Percentiles rank a stretch among this genome's conserved stretches.
phyloP scores from a whole-genome alignment of 2,888 invertebrate species.

The Thymelicus acteon region DNA sequence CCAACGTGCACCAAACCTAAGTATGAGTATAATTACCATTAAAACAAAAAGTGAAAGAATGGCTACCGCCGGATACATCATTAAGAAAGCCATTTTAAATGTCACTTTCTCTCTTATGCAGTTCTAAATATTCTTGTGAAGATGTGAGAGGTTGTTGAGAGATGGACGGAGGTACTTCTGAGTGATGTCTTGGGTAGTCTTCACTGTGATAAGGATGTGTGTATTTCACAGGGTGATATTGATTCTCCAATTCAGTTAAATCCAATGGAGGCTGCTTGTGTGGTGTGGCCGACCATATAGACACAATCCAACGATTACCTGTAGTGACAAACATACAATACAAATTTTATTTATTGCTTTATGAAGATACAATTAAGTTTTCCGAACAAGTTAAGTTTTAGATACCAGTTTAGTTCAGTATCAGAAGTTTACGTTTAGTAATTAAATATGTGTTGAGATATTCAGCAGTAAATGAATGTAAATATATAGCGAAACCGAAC shows the following conservation, averaged over 20 bases:
- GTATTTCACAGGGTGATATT: conserved; percentile 61
- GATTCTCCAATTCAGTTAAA: conserved; percentile 88
- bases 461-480: neutral
- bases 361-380: too few relatives aligned
- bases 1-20: conserved; percentile 89
- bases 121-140: conserved; percentile 84
- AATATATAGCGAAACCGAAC: conserved; percentile 63
- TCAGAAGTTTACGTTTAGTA: too few relatives aligned
- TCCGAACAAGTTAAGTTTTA: too few relatives aligned
- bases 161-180: conserved; percentile 62
- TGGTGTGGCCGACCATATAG: conserved; percentile 93
- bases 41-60: conserved; percentile 90
- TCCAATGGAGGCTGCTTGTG: conserved; percentile 93
- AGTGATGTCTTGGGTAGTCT: conserved; percentile 57
- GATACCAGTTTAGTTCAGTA: neutral
- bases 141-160: conserved; percentile 74
- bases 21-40: conserved; percentile 89
- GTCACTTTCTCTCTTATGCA: conserved; percentile 92
- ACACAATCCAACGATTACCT: conserved; percentile 94
- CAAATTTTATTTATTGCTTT: neutral
- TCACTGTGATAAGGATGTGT: conserved; percentile 59
- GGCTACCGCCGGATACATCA: conserved; percentile 91
- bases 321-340: conserved; percentile 30
- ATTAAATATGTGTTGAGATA: too few relatives aligned
- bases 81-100: conserved; percentile 90